Evolutionary conservation across 2,113 vertebrate genomes (phyloP), one percentile per base, ranked within the genome.

Genomic region (Callionymus lyra): DNA sequence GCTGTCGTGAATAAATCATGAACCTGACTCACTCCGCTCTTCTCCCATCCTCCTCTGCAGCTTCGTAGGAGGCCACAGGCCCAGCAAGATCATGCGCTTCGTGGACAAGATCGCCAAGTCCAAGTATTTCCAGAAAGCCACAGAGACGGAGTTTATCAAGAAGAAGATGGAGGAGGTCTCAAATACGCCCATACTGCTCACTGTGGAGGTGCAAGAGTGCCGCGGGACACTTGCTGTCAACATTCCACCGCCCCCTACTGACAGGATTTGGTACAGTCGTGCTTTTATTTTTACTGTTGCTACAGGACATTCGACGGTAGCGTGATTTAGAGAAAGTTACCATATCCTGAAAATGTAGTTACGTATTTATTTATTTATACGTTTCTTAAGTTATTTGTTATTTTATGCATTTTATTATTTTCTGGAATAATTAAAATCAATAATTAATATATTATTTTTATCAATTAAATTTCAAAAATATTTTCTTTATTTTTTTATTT

Each of bases 51-150:
- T 33, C 48, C 8, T 31, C 38, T 47, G 10, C 34, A 99, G 95
- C 57, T 97, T 90, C 9, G 79, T 90, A 1, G 91, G 89, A 76
- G 92, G 90, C 59, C 85, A 97, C 76, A 84, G 91, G 59, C 91
- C 93, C 53, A 97, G 94, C 81, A 99, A 98, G 81, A 97, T 99
- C 70, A 98, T 99, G 92, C 89, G 95, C 65, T 92, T 99, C 72
- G 93, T 99, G 68, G 94, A 99, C 84, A 99, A 98, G 88, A 99
- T 99, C 41, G 91, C 95, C 1, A 99, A 99, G 78, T 99, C 95
- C 14, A 98, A 98, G 74, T 99, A 99, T 69, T 99, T 99, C 58
- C 95, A 99, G 81, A 98, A 97, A 73, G 94, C 95, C 66, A 95
- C 95, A 1, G 95, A 98, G 83, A 98, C 93, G 0, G 93, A 99